phyloP scores from a whole-genome alignment of 64 coral and sea anemone species.

The Stichodactyla helianthus region DNA sequence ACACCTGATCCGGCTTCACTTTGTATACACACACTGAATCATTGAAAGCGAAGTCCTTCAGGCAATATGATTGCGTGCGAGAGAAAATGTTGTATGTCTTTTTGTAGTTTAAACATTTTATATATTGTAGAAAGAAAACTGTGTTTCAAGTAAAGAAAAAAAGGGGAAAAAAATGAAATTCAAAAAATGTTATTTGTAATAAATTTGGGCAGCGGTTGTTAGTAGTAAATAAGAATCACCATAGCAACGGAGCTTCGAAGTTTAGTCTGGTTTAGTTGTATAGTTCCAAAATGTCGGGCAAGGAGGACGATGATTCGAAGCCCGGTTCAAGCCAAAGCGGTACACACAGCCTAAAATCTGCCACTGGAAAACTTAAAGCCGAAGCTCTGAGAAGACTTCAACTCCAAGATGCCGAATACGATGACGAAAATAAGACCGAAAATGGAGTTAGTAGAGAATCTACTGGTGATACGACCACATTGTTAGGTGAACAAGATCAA shows the following conservation, averaged over 20 bases:
- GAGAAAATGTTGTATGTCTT: too few species aligned
- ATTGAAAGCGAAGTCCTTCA: too few species aligned
- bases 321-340: conserved; percentile 38
- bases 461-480: background rate
- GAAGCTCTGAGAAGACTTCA: conserved; percentile 74
- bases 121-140: too few species aligned
- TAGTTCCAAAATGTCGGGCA: conserved; percentile 84
- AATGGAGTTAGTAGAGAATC: background rate
- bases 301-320: conserved; percentile 41
- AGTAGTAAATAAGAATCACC: conserved; percentile 38
- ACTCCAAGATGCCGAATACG: conserved; percentile 66
- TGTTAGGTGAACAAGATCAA: background rate
- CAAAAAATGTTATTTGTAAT: background rate
- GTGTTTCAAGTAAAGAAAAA: too few species aligned
- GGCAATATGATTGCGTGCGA: too few species aligned
- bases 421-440: conserved; percentile 30
- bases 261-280: background rate
- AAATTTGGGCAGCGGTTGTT: conserved; percentile 14
- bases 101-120: too few species aligned
- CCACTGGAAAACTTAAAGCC: conserved; percentile 75
- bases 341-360: conserved; percentile 46
- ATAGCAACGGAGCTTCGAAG: conserved; percentile 61
- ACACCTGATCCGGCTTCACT: too few species aligned
- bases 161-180: background rate
- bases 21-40: too few species aligned